Evolutionary conservation across 2,797 vertebrate genomes (phyloP).

Genomic region (Characodon lateralis): DNA sequence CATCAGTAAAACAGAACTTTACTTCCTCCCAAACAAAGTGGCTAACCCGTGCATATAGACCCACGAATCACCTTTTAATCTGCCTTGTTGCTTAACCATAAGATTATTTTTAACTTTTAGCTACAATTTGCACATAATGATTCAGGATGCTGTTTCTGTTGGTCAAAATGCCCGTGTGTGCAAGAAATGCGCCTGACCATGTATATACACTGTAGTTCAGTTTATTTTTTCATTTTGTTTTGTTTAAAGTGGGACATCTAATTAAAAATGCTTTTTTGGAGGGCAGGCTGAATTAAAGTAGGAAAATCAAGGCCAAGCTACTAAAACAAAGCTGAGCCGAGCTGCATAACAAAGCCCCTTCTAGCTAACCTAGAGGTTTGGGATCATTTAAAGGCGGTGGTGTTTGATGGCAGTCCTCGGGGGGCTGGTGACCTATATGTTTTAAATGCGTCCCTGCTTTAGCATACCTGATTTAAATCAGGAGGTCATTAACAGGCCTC

Average conservation of each 20-base stretch:
- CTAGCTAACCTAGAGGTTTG: background rate
- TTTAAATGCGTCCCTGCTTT: background rate
- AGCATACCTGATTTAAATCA: background rate
- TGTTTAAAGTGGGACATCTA: background rate
- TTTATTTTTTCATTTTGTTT: background rate
- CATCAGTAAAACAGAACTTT: background rate
- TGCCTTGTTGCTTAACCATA: background rate
- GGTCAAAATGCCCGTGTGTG: background rate
- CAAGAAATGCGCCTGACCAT: background rate
- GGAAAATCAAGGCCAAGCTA: background rate
- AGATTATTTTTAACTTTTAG: background rate
- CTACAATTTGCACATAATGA: background rate
- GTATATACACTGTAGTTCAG: background rate
- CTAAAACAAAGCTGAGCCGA: background rate
- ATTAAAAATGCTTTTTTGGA: background rate
- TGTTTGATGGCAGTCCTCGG: background rate
- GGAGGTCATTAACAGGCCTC: background rate
- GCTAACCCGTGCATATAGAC: background rate
- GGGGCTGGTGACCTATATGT: background rate
- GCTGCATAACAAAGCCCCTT: background rate
- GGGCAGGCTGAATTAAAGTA: background rate
- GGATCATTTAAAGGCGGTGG: background rate
- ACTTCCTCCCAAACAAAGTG: too few species aligned
- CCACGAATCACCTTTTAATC: background rate
- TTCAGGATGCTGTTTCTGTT: background rate